Evolutionary conservation across 2,797 vertebrate genomes (phyloP), one percentile per base, ranked within the genome.

Genomic region (Hirundo rustica): DNA sequence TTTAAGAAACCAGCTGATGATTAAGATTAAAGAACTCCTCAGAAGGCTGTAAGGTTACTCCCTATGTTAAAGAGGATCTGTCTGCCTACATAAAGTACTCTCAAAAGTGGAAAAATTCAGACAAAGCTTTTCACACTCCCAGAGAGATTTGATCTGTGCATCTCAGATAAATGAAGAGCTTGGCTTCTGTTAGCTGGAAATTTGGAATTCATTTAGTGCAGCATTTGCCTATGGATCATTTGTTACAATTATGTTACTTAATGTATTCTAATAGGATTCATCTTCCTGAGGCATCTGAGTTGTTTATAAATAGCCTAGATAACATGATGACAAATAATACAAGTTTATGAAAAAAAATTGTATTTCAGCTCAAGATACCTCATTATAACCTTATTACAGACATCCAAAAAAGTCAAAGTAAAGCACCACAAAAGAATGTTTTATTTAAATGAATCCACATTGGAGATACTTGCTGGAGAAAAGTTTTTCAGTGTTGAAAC

Each of bases 171-270:
- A 71, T 29, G 6, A 76, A 76, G 9, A 26, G 40, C 29, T 21
- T 26, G 7, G 0, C 5, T 71, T 88, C 70, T 74, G 22, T 57
- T 83, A 72, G 61, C 22, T 88, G 44, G 57, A 66, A 76, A 93
- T 76, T 42, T 67, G 78, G 61, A 60, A 88, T 47, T 51, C 8
- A 6, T 23, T 74, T 60, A 53, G 36, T 16, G 18, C 53, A 60
- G 64, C 53, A 51, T 76, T 85, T 76, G 44, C 68, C 71, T 78
- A 57, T 36, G 36, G 70, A 77, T 74, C 45, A 77, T 88, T 90
- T 79, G 58, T 88, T 95, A 88, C 45, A 94, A 95, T 89, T 89
- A 77, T 16, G 25, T n/a, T 78, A 82, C 72, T 89, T 84, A 88
- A 85, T 38, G 65, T 16, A 74, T 79, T 89, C 60, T 93, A 86